Base-by-base conservation (phyloP, 2,888 invertebrate genomes). In the Athetis lepigone region DNA sequence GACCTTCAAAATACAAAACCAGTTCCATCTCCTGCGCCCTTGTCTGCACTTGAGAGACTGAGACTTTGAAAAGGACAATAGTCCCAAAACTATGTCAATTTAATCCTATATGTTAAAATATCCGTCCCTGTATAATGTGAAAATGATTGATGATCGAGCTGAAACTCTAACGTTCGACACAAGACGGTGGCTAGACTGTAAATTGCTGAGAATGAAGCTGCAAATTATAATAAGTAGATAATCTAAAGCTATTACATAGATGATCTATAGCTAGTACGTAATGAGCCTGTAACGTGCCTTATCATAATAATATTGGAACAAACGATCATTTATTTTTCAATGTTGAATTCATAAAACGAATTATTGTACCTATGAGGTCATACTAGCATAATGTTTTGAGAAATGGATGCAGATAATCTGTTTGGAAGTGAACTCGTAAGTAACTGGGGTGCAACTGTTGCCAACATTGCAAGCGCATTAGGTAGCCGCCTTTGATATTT, bases 91-190 rank as follows among this genome's bases (percentile, higher is more conserved):
- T 52, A 40, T 59, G 61, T 45, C 55, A 68, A 63, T 62, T 64
- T 70, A 49, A 19, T 25, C 50, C 55, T 40, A 33, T 33, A 33
- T 59, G 33, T 50, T 65, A 52, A n/a, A 56, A 67, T 64, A 65
- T 82, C 77, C 77, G 80, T 79, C 79, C 79, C 58, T 60, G 60
- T 57, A 19, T 33, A 64, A 70, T 75, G 63, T 67, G 51, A 67
- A 72, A 70, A 67, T 71, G 55, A 71, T 70, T 61, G 51, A 46
- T 67, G 61, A 58, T 66, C 39, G 52, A 52, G 13, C 21, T 36
- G 27, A 40, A 27, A 64, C 46, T 71, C 18, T 46, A 36, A 27
- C 23, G 46, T 67, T 46, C 50, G 39, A 36, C 39, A 36, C 42
- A 42, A 70, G 23, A 8, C 7, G 42, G 50, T 29, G 9, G 19